phyloP scores from a whole-genome alignment of 2,888 invertebrate genomes.

The Apodemia hepburni region DNA sequence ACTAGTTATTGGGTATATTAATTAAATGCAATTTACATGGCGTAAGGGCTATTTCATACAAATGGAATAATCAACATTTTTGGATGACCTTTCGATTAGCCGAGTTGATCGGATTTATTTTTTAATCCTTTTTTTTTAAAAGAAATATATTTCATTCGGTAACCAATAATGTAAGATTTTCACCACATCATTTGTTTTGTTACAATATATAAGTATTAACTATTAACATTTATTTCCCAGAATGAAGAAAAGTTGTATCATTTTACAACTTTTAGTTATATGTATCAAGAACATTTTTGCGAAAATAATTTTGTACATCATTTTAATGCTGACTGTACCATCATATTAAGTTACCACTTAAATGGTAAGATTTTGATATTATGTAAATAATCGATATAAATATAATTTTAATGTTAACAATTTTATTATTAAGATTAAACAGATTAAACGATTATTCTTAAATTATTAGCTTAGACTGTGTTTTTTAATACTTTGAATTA shows the following conservation, averaged over 20 bases:
- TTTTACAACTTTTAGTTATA: too few relatives aligned
- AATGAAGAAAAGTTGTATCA: too few relatives aligned
- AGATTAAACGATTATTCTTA: background rate
- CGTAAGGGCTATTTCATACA: slow-evolving; percentile 7
- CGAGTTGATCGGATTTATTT: background rate
- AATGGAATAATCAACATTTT: slow-evolving; percentile 5
- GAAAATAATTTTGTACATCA: too few relatives aligned
- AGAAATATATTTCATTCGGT: too few relatives aligned
- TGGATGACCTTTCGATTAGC: background rate
- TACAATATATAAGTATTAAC: too few relatives aligned
- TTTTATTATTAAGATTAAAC: background rate
- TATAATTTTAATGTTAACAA: background rate
- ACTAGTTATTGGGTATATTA: slow-evolving; percentile 32
- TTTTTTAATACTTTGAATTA: background rate
- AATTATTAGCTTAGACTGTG: background rate
- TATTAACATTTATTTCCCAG: too few relatives aligned
- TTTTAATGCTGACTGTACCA: slow-evolving; percentile 1
- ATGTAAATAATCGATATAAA: slow-evolving; percentile 1
- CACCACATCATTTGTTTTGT: too few relatives aligned
- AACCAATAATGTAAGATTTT: too few relatives aligned
- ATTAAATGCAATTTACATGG: slow-evolving; percentile 14
- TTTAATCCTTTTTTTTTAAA: too few relatives aligned
- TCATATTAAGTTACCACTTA: slow-evolving; percentile 2
- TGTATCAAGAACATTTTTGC: too few relatives aligned
- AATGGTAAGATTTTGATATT: slow-evolving; percentile 10